Evolutionary conservation across 2,797 vertebrate genomes (phyloP).

Genomic region (Diplodus puntazzo): DNA sequence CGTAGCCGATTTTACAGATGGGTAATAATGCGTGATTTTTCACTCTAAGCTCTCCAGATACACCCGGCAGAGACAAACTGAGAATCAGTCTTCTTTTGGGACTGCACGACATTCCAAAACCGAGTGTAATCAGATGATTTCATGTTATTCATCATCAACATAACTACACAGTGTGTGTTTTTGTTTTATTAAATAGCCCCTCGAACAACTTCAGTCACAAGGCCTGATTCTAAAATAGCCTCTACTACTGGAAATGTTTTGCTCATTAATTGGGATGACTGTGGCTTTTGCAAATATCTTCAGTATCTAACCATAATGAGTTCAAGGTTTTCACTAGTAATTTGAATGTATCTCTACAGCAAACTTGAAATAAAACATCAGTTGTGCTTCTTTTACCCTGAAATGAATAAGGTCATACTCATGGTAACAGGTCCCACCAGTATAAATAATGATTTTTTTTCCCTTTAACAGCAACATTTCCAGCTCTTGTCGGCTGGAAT

Average conservation of each 20-base stretch:
- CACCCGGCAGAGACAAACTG: background rate
- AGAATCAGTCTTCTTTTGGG: background rate
- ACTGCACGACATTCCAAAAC: background rate
- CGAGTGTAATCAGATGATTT: background rate
- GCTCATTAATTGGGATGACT: background rate
- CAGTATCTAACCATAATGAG: background rate
- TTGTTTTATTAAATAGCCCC: background rate
- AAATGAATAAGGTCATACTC: slow-evolving; percentile 4
- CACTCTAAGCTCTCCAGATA: slow-evolving; percentile 7
- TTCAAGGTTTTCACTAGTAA: background rate
- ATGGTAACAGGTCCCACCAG: background rate
- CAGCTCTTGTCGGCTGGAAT: slow-evolving; percentile 27
- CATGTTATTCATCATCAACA: background rate
- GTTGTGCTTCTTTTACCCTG: slow-evolving; percentile 10
- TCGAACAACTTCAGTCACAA: background rate
- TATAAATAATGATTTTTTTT: background rate
- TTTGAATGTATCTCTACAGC: background rate
- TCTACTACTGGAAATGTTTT: background rate
- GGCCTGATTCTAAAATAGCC: background rate
- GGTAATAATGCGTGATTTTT: slow-evolving; percentile 13
- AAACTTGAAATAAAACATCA: slow-evolving; percentile 23
- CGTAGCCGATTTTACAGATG: slow-evolving; percentile 19
- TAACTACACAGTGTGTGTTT: background rate
- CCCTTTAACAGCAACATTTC: background rate
- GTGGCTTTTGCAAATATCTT: background rate